phyloP scores from a whole-genome alignment of 2,797 vertebrate genomes.

The Lepilemur septentrionalis region DNA sequence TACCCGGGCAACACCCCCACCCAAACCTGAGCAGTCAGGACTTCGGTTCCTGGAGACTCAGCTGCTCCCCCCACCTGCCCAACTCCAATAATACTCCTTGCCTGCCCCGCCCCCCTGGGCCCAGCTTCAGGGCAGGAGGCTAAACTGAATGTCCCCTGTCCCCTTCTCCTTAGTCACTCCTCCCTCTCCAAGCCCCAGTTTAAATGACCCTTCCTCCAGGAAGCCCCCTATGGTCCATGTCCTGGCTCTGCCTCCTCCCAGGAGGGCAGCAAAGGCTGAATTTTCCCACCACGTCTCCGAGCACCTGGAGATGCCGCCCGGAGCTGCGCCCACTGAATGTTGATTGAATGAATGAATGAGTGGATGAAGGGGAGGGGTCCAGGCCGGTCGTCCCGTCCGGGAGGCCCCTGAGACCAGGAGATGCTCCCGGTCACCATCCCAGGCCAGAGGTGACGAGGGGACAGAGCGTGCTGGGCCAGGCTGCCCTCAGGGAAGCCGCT shows the following conservation, averaged over 20 bases:
- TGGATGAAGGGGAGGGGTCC: not conserved
- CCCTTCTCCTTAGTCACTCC: not conserved
- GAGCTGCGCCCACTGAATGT: not conserved
- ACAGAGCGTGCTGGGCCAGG: fast-evolving
- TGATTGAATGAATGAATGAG: not conserved
- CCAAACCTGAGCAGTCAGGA: too few species aligned
- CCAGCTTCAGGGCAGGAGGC: not conserved
- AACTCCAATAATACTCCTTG: not conserved
- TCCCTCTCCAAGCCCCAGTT: too few species aligned
- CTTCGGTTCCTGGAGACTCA: not conserved
- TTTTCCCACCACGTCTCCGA: not conserved
- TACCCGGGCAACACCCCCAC: too few species aligned
- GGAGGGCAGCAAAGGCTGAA: not conserved
- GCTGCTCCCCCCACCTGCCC: not conserved
- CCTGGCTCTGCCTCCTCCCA: not conserved
- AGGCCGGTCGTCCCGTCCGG: not conserved
- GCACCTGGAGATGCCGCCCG: not conserved
- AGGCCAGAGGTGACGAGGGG: fast-evolving
- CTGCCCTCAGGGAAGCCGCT: not conserved
- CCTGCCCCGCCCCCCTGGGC: not conserved
- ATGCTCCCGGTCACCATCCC: too few species aligned
- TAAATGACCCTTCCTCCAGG: not conserved
- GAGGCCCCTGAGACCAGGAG: not conserved
- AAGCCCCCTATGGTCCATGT: not conserved
- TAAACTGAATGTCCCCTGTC: not conserved